Evolutionary conservation across 2,797 vertebrate species (phyloP), one percentile per base, ranked within the genome.

Genomic region (Malurus leucopterus): DNA sequence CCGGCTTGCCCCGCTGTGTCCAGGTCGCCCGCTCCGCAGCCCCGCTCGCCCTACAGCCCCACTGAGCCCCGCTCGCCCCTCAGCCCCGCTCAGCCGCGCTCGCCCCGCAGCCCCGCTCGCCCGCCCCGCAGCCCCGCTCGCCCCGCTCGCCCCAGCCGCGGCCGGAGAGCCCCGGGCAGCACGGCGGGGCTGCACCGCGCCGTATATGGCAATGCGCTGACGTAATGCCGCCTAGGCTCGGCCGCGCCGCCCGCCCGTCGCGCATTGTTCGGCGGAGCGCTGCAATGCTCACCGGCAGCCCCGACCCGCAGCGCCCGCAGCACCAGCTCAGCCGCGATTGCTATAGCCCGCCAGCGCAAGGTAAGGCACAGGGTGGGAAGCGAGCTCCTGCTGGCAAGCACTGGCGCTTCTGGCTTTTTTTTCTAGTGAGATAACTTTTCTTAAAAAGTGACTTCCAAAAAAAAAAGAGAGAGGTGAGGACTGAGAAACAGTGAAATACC

Each of bases 181-280:
- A 86, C 92, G 95, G 96, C 83, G 94, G 97, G 97, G 49, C 96
- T 92, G 96, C 96, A 96, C 97, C 97, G 98, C 84, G 96, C 98
- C 99, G 98, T 98, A 98, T 99, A 99, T 98, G 99, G 99, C 86
- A 96, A 97, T 97, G 97, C 97, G 95, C 97, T 99, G 99, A 99
- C 98, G 99, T 99, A 98, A 99, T 98, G 98, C 97, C 96, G 97
- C 97, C 96, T 96, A 98, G 98, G 98, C 98, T 98, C 95, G 96
- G 98, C 98, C 97, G 97, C 95, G 97, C 96, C 92, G 92, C 76
- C 97, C 97, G 98, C 96, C 98, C 97, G 96, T 98, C 98, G 97
- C 98, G 98, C 98, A 99, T 99, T 99, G 98, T 99, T 98, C 97
- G 96, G 98, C 96, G 97, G 97, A 96, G 97, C 97, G 98, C 97